Evolutionary conservation across 2,797 vertebrate genomes (phyloP).

Genomic region (Poeciliopsis turneri): DNA sequence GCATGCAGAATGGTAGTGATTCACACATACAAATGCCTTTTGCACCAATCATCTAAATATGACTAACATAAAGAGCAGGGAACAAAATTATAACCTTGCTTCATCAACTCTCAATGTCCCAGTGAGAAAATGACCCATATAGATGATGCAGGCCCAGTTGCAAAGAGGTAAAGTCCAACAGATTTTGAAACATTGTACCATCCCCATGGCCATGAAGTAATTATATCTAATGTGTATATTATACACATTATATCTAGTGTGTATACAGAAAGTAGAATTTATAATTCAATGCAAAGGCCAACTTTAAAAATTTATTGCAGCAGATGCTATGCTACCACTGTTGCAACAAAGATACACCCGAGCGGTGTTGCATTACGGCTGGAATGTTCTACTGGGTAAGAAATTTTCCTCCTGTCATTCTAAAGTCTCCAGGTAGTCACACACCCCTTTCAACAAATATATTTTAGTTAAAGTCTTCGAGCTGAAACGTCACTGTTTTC

Average conservation of each 20-base stretch:
- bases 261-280: not conserved
- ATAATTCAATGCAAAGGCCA: not conserved
- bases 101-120: not conserved
- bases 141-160: not conserved
- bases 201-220: not conserved
- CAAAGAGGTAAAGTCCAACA: not conserved
- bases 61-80: not conserved
- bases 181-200: not conserved
- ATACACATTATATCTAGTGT: not conserved
- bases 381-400: not conserved
- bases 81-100: not conserved
- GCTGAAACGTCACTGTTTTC: not conserved
- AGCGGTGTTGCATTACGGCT: conserved; percentile 8
- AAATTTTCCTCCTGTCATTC: conserved; percentile 15
- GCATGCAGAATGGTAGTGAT: not conserved
- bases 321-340: conserved; percentile 6
- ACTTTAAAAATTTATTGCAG: conserved; percentile 8
- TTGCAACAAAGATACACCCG: conserved; percentile 10
- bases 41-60: not conserved
- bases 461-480: not conserved
- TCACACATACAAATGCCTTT: not conserved
- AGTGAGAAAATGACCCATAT: not conserved
- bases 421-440: conserved; percentile 6
- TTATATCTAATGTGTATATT: not conserved
- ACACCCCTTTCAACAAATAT: not conserved